phyloP scores from a whole-genome alignment of 2,888 invertebrate genomes.

The Drosophila lutescens region DNA sequence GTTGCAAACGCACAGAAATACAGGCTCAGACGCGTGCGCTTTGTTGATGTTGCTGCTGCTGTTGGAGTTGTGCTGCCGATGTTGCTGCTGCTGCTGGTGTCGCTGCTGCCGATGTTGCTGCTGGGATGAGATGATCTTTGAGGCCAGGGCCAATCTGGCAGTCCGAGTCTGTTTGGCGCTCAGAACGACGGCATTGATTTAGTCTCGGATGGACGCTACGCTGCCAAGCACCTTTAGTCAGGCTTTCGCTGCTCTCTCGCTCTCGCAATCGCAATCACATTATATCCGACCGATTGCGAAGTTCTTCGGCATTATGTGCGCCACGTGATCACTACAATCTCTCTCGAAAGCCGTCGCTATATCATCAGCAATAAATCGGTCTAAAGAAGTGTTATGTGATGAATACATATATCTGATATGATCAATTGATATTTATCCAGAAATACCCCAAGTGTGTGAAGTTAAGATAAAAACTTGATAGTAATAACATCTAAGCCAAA shows the following conservation, averaged over 20 bases:
- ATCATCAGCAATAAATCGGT: constrained; percentile 8
- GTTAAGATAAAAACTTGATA: not conserved
- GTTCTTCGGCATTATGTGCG: constrained; percentile 18
- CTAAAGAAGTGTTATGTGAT: constrained; percentile 13
- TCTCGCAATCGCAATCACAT: constrained; percentile 14
- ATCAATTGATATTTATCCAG: constrained; percentile 2
- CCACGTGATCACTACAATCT: constrained; percentile 26
- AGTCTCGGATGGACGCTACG: constrained; percentile 82
- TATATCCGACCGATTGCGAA: constrained; percentile 33
- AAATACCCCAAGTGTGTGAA: constrained; percentile 27
- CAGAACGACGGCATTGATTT: constrained; percentile 74
- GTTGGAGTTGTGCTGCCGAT: constrained; percentile 27
- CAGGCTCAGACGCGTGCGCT: constrained; percentile 67
- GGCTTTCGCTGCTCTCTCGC: constrained; percentile 39
- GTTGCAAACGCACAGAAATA: constrained; percentile 15
- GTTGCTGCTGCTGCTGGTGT: constrained; percentile 27
- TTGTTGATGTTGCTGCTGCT: constrained; percentile 54
- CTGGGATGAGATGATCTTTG: constrained; percentile 65
- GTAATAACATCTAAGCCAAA: not conserved
- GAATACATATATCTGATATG: constrained; percentile 9
- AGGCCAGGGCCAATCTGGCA: constrained; percentile 68
- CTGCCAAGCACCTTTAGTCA: constrained; percentile 78
- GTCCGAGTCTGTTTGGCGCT: constrained; percentile 67
- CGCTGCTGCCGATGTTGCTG: constrained; percentile 41
- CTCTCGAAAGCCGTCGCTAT: constrained; percentile 28